Percentiles rank a stretch among this genome's conserved stretches.
phyloP scores from a whole-genome alignment of 2,797 vertebrate genomes.

The Megalops cyprinoides region DNA sequence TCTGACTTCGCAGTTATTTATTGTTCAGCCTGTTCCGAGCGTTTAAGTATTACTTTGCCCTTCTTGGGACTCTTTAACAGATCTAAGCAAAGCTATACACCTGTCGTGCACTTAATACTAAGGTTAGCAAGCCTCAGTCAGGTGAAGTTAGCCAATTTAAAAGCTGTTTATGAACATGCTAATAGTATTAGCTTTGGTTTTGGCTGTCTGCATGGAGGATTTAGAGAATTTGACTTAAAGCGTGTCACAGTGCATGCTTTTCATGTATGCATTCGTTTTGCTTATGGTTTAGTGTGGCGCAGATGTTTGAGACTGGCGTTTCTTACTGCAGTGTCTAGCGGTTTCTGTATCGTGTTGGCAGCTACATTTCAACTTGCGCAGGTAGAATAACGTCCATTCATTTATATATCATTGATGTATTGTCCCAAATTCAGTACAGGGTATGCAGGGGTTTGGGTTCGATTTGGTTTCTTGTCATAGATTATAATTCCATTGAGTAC shows the following conservation, averaged over 20 bases:
- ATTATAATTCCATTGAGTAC: background rate
- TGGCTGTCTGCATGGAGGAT: background rate
- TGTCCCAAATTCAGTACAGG: background rate
- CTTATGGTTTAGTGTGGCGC: background rate
- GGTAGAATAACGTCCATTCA: background rate
- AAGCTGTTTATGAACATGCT: background rate
- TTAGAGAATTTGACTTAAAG: background rate
- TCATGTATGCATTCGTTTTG: background rate
- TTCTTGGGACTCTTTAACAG: background rate
- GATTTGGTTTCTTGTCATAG: background rate
- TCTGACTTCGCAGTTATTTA: background rate
- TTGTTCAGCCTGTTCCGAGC: slow-evolving; percentile 14
- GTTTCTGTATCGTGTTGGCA: background rate
- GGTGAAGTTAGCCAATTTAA: background rate
- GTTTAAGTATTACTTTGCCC: background rate
- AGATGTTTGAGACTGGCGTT: background rate
- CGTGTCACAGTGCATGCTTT: background rate
- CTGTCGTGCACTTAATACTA: background rate
- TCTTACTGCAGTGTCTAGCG: background rate
- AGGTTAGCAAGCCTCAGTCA: background rate
- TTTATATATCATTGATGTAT: background rate
- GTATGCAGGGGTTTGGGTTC: no score
- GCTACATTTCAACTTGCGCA: background rate
- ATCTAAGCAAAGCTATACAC: background rate
- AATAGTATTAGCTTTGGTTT: background rate